Percentiles rank a stretch among this genome's conserved stretches.
These are phyloP conservation scores for Oithona nana DNA, from an alignment of 2,888 invertebrate species.

Conservation along the genomic window DNA sequence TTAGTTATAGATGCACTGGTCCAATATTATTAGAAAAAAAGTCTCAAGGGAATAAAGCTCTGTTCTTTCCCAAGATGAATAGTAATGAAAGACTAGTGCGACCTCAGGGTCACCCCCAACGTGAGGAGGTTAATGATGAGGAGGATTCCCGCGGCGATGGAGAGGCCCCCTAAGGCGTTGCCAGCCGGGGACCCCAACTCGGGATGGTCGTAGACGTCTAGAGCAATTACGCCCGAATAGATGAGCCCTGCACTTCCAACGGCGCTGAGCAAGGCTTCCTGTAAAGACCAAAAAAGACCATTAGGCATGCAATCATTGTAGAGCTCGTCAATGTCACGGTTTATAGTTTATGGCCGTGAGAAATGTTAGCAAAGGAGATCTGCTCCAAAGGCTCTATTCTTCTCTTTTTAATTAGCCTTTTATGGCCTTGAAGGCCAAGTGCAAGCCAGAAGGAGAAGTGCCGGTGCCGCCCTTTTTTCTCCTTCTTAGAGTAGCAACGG, in stretches of 20 bases:
- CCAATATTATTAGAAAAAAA: no score
- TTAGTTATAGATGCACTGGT: no score
- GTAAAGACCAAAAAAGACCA: background rate
- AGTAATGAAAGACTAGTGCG: background rate
- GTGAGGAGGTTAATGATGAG: constrained; percentile 12
- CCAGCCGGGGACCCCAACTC: constrained; percentile 16
- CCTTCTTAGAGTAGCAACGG: no score
- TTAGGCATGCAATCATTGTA: background rate
- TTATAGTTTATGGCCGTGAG: no score
- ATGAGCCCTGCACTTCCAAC: constrained; percentile 11
- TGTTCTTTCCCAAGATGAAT: no score
- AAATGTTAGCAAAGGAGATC: background rate
- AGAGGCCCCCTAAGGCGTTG: constrained; percentile 16
- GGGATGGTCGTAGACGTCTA: constrained; percentile 13
- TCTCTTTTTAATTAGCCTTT: background rate
- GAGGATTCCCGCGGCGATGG: constrained; percentile 8
- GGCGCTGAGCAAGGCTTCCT: constrained; percentile 13
- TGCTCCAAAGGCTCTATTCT: background rate
- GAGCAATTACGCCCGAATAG: constrained; percentile 6
- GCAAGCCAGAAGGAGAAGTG: background rate
- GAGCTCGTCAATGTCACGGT: no score
- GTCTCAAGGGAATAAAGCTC: no score
- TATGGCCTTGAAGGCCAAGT: background rate
- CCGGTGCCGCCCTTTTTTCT: no score
- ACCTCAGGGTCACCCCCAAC: background rate